Percentiles rank a stretch among this genome's conserved stretches.
These are phyloP conservation scores for Zootermopsis nevadensis DNA, from an alignment of 2,888 invertebrate genomes.

Conservation along the genomic window DNA sequence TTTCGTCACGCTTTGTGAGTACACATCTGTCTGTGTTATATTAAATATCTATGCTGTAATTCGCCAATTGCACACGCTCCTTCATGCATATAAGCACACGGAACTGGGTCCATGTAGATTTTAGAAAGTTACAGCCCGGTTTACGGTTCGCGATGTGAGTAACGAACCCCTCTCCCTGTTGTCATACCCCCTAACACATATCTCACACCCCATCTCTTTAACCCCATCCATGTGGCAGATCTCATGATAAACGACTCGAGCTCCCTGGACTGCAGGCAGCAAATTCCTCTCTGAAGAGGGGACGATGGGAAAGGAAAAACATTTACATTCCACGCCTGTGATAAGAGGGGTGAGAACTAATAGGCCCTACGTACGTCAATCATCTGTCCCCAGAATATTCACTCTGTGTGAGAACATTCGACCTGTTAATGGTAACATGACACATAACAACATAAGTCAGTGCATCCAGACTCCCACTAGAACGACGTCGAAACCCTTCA, in stretches of 20 bases:
- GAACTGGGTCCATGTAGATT: background rate
- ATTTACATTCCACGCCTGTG: slow-evolving; percentile 26
- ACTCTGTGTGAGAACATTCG: background rate
- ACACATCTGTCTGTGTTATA: too few relatives aligned
- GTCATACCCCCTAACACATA: slow-evolving; percentile 27
- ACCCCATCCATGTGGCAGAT: slow-evolving; percentile 35
- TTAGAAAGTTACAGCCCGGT: background rate
- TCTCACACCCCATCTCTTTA: slow-evolving; percentile 26
- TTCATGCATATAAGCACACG: too few relatives aligned
- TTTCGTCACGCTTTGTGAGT: too few relatives aligned
- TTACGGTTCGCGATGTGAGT: background rate
- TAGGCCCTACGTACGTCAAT: slow-evolving; percentile 31
- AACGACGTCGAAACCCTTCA: too few relatives aligned
- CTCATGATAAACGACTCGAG: slow-evolving; percentile 35
- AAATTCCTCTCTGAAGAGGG: slow-evolving; percentile 3
- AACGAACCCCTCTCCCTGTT: slow-evolving; percentile 1
- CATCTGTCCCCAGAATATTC: background rate
- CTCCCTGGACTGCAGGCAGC: slow-evolving; percentile 2
- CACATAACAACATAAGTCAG: background rate
- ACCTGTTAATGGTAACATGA: slow-evolving; percentile 6
- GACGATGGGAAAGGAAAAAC: background rate
- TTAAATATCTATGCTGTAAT: too few relatives aligned
- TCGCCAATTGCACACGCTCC: too few relatives aligned
- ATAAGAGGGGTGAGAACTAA: slow-evolving; percentile 23
- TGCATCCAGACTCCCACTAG: background rate